Percentiles rank a stretch among this genome's conserved stretches.
These are phyloP conservation scores for Dipodomys merriami DNA, from an alignment of 2,113 vertebrate species.

Conservation along the genomic window DNA sequence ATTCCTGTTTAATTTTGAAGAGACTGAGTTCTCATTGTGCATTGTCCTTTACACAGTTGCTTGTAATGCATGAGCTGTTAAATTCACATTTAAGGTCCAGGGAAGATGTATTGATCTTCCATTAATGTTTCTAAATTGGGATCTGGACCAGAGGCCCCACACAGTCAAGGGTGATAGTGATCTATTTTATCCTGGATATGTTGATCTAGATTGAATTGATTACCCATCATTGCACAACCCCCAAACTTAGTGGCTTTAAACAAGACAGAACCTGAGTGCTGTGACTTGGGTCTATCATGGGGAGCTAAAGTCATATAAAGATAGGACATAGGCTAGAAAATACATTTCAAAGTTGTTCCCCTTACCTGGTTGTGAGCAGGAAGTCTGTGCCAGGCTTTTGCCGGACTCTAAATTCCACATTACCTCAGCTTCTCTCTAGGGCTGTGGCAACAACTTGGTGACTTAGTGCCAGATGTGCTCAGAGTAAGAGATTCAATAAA, in stretches of 20 bases:
- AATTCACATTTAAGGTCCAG: background rate
- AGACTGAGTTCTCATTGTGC: background rate
- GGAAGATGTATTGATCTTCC: background rate
- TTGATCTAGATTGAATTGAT: background rate
- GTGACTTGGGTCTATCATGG: background rate
- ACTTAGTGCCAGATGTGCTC: too few relatives aligned
- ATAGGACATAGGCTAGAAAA: background rate
- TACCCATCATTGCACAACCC: background rate
- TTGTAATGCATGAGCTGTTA: background rate
- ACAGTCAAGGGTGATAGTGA: background rate
- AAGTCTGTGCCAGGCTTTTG: too few relatives aligned
- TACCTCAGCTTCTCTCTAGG: too few relatives aligned
- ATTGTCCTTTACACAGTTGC: background rate
- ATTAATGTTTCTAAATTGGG: background rate
- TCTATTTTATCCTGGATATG: background rate
- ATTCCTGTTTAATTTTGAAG: background rate
- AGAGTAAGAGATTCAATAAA: too few relatives aligned
- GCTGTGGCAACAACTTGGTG: too few relatives aligned
- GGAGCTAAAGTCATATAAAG: background rate
- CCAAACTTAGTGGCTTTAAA: background rate
- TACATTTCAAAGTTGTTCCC: background rate
- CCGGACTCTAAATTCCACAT: too few relatives aligned
- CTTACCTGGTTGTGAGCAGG: too few relatives aligned
- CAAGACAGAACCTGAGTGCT: background rate
- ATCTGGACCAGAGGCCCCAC: background rate